Conservation (phyloP, 1,140 invertebrate genomes). For the Listronotus bonariensis region DNA sequence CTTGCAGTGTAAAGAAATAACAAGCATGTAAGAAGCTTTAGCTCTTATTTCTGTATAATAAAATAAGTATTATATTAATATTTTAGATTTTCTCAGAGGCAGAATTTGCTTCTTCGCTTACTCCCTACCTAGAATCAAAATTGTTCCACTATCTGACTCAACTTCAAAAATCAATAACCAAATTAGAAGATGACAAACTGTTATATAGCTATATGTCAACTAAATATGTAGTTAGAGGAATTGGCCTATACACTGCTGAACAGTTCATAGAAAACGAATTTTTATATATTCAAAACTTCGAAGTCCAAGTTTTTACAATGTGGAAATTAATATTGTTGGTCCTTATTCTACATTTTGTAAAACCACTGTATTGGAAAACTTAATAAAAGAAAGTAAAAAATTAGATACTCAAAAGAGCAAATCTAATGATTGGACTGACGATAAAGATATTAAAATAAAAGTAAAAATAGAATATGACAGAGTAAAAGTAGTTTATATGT, state of each 20-base stretch:
- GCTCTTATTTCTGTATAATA: no score
- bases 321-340: constrained; percentile 19
- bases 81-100: constrained; percentile 61
- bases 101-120: constrained; percentile 56
- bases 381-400: constrained; percentile 8
- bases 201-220: constrained; percentile 50
- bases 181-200: constrained; percentile 46
- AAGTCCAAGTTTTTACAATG: constrained; percentile 7
- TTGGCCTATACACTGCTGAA: constrained; percentile 61
- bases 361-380: constrained; percentile 8
- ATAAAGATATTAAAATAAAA: constrained; percentile 38
- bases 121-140: constrained; percentile 56
- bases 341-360: constrained; percentile 11
- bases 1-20: no score
- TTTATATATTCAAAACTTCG: constrained; percentile 46
- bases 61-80: constrained; percentile 16
- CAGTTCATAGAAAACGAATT: constrained; percentile 56
- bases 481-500: constrained; percentile 46
- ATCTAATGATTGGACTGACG: neutral
- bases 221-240: constrained; percentile 62
- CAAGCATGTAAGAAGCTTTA: no score
- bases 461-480: constrained; percentile 45
- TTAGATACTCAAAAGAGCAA: constrained; percentile 2
- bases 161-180: constrained; percentile 57
- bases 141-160: constrained; percentile 58